Evolutionary conservation across 2,797 vertebrate genomes (phyloP), one percentile per base, ranked within the genome.

Genomic region (Acridotheres tristis): DNA sequence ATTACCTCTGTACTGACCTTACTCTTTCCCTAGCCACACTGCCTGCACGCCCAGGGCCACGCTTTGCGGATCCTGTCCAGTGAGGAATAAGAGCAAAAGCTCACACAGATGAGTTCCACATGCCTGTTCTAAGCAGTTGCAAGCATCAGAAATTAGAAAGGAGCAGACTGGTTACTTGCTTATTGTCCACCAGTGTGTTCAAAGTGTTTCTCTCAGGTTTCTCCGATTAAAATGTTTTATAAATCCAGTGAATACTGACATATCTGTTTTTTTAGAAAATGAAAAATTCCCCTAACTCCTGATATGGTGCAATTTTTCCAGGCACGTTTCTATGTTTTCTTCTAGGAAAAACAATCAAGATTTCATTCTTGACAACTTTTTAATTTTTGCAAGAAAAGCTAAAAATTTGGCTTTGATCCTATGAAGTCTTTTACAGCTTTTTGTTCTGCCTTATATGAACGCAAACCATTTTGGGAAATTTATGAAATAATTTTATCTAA

Each of bases 151-250:
- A 90, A 51, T 57, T 51, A 50, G 72, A 76, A 86, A 51, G 82
- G 89, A 92, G 66, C 69, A 85, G 92, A 87, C 84, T 76, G 88
- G n/a, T 83, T 77, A 54, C 36, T 77, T 34, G 77, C 77, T 89
- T 80, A 62, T 69, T 80, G 38, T 90, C 83, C 77, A 91, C 85
- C 88, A 93, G 72, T 96, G 89, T 43, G 92, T 96, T 96, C 20
- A 1, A 95, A 95, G 89, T 90, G 90, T 93, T 96, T 96, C 87
- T 96, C 97, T 97, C 97, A 97, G 97, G 97, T 97, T 96, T 95
- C 94, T 96, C 90, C 2, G 51, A 96, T 94, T 53, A 83, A 96
- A 72, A 92, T 73, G 48, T 97, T 97, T 96, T 96, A 85, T 96
- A 96, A 94, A 90, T 87, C 86, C 78, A 88, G 63, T 75, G 50